phyloP scores from a whole-genome alignment of 1,140 invertebrate genomes.

The Megalopta genalis region DNA sequence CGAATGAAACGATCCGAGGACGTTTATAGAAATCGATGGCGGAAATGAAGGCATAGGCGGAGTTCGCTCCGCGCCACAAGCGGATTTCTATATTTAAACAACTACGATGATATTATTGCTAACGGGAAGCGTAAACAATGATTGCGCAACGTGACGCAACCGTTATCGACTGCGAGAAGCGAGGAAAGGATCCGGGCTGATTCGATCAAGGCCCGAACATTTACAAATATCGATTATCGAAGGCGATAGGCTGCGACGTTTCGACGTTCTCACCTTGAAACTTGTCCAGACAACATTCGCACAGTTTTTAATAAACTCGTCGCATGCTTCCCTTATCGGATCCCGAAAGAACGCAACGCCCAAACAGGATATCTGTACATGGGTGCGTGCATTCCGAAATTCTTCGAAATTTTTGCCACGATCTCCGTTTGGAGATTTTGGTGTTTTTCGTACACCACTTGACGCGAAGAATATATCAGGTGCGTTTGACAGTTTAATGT shows the following conservation, averaged over 20 bases:
- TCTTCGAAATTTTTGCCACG: too few relatives aligned
- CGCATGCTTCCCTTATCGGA: too few relatives aligned
- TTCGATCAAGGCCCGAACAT: not conserved
- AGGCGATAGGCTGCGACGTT: slow-evolving; percentile 13
- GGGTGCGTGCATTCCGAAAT: too few relatives aligned
- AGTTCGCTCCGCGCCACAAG: not conserved
- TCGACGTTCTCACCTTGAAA: not conserved
- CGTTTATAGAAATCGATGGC: not conserved
- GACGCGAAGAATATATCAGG: too few relatives aligned
- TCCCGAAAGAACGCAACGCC: too few relatives aligned
- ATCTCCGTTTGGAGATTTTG: too few relatives aligned
- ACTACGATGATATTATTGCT: slow-evolving; percentile 49
- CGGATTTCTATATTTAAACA: slow-evolving; percentile 35
- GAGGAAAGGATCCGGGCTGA: not conserved
- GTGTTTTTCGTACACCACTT: too few relatives aligned
- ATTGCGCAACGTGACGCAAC: slow-evolving; percentile 62
- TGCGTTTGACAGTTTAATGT: too few relatives aligned
- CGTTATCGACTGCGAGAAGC: slow-evolving; percentile 38
- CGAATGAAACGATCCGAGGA: not conserved
- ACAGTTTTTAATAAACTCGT: too few relatives aligned
- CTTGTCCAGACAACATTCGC: not conserved
- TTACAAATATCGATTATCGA: slow-evolving; percentile 12
- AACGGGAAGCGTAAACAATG: slow-evolving; percentile 55
- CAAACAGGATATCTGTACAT: too few relatives aligned
- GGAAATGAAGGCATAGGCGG: not conserved